These are phyloP conservation scores for Calephelis nemesis DNA, from an alignment of 1,140 invertebrate genomes.

Conservation along the genomic window DNA sequence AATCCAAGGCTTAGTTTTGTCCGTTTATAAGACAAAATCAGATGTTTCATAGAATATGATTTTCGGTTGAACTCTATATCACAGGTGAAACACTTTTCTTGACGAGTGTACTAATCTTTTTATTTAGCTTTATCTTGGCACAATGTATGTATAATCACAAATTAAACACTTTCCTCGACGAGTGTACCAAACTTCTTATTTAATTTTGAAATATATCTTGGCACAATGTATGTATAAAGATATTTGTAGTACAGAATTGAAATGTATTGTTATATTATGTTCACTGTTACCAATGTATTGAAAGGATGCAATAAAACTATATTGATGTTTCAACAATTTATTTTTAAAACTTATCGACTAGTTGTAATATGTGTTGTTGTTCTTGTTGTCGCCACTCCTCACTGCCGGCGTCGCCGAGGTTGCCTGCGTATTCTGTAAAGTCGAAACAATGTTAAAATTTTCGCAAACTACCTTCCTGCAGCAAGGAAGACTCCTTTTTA, in stretches of 20 bases:
- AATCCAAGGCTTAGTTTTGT: too few relatives aligned
- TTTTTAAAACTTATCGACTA: conserved; percentile 94
- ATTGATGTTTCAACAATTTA: conserved; percentile 29
- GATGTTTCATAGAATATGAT: too few relatives aligned
- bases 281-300: conserved; percentile 34
- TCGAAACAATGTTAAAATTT: conserved; percentile 14
- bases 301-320: conserved; percentile 32
- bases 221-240: background rate
- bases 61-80: too few relatives aligned
- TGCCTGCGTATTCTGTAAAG: conserved; percentile 93
- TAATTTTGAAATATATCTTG: background rate
- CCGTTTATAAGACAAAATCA: too few relatives aligned
- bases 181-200: too few relatives aligned
- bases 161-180: too few relatives aligned
- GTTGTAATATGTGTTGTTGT: conserved; percentile 93
- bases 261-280: conserved; percentile 26
- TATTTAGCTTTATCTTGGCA: too few relatives aligned
- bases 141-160: too few relatives aligned
- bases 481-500: too few relatives aligned
- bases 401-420: conserved; percentile 92
- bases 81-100: too few relatives aligned
- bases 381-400: conserved; percentile 92
- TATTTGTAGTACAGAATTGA: conserved; percentile 2
- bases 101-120: too few relatives aligned
- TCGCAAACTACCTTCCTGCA: too few relatives aligned